These are phyloP conservation scores for Plebejus anna DNA, from an alignment of 2,888 invertebrate species.

Conservation along the genomic window DNA sequence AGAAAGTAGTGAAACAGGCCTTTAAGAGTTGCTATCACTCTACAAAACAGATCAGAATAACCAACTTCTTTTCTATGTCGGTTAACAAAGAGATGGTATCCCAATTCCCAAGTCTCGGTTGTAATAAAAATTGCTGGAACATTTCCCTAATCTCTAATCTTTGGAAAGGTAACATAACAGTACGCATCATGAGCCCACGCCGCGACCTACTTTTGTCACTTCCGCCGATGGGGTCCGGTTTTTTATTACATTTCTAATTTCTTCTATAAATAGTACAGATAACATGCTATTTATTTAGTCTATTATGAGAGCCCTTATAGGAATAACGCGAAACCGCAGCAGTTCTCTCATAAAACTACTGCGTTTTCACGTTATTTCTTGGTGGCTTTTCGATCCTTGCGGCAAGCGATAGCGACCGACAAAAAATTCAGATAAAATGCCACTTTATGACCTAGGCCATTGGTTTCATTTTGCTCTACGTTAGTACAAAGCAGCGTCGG, in stretches of 20 bases:
- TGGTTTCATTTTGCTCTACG: no score
- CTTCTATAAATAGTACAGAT: slow-evolving; percentile 28
- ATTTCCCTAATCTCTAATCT: slow-evolving; percentile 32
- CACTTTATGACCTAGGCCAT: no score
- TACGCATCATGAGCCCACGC: slow-evolving; percentile 42
- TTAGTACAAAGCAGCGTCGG: no score
- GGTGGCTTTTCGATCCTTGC: no score
- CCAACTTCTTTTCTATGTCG: not conserved
- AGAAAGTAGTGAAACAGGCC: no score
- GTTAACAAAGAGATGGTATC: not conserved
- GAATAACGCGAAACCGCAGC: not conserved
- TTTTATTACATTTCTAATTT: slow-evolving; percentile 37
- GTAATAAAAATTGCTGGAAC: slow-evolving; percentile 18
- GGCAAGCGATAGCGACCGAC: no score
- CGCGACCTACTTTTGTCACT: slow-evolving; percentile 60
- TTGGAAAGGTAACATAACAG: slow-evolving; percentile 53
- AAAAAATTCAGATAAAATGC: no score
- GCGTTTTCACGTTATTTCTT: no score
- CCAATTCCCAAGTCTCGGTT: slow-evolving; percentile 6
- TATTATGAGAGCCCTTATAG: not conserved
- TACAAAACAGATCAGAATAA: not conserved
- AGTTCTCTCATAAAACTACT: no score
- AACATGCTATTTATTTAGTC: slow-evolving; percentile 20
- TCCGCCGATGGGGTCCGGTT: slow-evolving; percentile 53
- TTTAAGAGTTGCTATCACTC: no score